Conservation (phyloP, 2,797 vertebrate genomes). For the Anomalospiza imberbis region DNA sequence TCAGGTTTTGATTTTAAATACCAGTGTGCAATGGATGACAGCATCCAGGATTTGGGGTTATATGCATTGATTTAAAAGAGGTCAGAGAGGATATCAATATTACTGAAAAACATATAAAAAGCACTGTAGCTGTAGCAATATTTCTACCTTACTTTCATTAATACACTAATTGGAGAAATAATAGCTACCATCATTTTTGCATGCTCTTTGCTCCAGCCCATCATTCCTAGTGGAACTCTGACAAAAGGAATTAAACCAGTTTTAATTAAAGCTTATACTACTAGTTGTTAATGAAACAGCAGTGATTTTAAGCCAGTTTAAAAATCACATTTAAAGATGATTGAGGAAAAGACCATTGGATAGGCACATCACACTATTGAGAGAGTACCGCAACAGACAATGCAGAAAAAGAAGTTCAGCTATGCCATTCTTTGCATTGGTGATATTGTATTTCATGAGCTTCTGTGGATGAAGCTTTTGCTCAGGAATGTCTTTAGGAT, state of each 20-base stretch:
- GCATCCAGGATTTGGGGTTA: not conserved
- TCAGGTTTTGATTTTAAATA: constrained; percentile 1
- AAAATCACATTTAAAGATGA: not conserved
- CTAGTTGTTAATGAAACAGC: not conserved
- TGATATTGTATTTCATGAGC: not conserved
- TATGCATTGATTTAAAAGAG: not conserved
- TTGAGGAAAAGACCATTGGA: not conserved
- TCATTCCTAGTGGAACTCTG: not conserved
- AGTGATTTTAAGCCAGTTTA: constrained; percentile 1
- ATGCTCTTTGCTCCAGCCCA: not conserved
- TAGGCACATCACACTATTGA: not conserved
- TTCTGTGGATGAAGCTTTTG: not conserved
- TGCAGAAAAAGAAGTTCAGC: not conserved
- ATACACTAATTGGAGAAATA: constrained; percentile 44
- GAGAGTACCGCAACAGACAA: not conserved
- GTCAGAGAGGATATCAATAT: not conserved
- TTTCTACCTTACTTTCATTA: not conserved
- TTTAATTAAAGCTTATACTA: constrained; percentile 33
- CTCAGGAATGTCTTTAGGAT: not conserved
- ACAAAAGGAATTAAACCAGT: not conserved
- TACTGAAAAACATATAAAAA: not conserved
- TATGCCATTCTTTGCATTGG: not conserved
- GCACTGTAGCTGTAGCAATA: not conserved
- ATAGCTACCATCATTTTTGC: constrained; percentile 19
- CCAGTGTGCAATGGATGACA: not conserved